Conservation (phyloP, 2,113 vertebrate species). For the Hemicordylus capensis region DNA sequence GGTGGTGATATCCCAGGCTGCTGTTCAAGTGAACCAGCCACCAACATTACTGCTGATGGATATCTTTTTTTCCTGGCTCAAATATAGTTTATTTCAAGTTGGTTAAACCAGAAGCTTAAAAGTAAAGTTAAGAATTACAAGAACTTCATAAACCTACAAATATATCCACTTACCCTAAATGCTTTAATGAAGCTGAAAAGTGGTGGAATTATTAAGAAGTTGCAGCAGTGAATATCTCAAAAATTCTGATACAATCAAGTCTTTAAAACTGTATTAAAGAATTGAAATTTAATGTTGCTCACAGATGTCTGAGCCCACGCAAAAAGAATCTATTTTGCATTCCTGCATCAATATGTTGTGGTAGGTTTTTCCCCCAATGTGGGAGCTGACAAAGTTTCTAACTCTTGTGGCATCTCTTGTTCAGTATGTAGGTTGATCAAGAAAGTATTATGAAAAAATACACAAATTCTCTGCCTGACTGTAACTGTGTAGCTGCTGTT, state of each 20-base stretch:
- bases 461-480: neutral
- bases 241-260: constrained; percentile 2
- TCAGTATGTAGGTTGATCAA: rapidly evolving
- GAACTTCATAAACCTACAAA: neutral
- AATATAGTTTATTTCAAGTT: too few species aligned
- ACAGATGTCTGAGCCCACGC: neutral
- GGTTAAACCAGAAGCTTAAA: too few species aligned
- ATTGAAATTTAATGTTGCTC: constrained; percentile 35
- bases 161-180: neutral
- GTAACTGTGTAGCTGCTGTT: neutral
- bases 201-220: constrained; percentile 21
- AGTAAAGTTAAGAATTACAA: neutral
- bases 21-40: too few species aligned
- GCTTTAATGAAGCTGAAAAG: constrained; percentile 30
- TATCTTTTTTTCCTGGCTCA: too few species aligned
- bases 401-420: neutral
- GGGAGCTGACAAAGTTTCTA: neutral
- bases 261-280: neutral
- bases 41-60: too few species aligned
- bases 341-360: neutral
- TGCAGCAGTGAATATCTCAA: constrained; percentile 51
- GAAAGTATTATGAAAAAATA: neutral
- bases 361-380: neutral
- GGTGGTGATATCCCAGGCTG: too few species aligned
- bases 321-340: neutral